Evolutionary conservation across 2,797 vertebrate genomes (phyloP), one percentile per base, ranked within the genome.

Genomic region (Echeneis naucrates): DNA sequence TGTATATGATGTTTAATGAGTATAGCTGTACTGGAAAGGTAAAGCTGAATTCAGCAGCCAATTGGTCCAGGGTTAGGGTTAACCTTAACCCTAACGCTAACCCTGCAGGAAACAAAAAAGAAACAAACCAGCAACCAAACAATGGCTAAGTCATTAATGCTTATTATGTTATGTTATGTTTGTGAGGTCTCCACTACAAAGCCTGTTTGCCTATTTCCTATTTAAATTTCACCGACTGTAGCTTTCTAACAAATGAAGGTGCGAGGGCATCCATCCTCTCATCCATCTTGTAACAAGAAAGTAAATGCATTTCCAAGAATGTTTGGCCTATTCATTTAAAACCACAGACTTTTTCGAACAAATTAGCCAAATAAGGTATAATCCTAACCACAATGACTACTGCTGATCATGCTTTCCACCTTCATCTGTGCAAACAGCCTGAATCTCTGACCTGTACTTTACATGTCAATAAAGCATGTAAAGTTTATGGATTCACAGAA

Each of bases 401-500:
- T 9, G 33, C 16, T 5, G 24, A 11, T 26, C 23, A 26, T n/a
- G 13, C 14, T 33, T 38, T 68, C 30, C 3, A 32, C 5, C 32
- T 17, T 77, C 30, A 47, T 35, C 5, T 12, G 19, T 63, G 60
- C 5, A 27, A 65, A 48, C 10, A 19, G 24, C 59, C 38, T 63
- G 12, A 21, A 66, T 66, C 19, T 23, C 33, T 75, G 23, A 62
- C 19, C 1, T 72, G 26, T 64, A 45, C 63, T 69, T 65, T 48
- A 51, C 30, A 26, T 11, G 35, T 80, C 69, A 62, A 30, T 62
- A 72, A 55, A 32, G 63, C 38, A 66, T 23, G 1, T n/a, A n/a
- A 71, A 26, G 51, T 84, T 71, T 59, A 77, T 73, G 80, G 33
- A 68, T 64, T 63, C 27, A 68, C 47, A 26, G 7, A 75, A 55